Conservation (phyloP, 2,113 vertebrate genomes). For the Mustela lutreola region DNA sequence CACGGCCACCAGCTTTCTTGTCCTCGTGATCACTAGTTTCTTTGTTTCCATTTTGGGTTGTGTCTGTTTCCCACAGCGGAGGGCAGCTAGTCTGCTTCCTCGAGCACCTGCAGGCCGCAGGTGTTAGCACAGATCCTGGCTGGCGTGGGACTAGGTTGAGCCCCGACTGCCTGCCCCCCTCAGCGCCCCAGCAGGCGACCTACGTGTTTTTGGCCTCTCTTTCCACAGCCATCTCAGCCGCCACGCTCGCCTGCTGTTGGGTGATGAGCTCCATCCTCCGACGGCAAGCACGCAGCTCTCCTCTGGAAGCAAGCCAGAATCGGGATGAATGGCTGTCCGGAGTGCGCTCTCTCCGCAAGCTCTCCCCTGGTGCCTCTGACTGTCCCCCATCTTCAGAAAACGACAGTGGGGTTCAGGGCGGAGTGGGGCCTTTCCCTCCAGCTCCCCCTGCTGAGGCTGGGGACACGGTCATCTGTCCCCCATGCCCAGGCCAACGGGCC, state of each 20-base stretch:
- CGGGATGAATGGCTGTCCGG: fast-evolving
- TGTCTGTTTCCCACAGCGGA: neutral
- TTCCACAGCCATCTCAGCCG: constrained; percentile 85
- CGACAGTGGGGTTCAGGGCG: neutral
- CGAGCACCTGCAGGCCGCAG: neutral
- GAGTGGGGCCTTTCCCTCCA: neutral
- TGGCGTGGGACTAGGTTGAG: neutral
- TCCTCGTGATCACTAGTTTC: neutral
- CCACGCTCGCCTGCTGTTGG: constrained; percentile 87
- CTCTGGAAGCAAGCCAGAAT: constrained; percentile 76
- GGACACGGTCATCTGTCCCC: neutral
- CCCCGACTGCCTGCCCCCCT: neutral
- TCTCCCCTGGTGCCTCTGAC: neutral
- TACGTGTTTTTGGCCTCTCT: constrained; percentile 89
- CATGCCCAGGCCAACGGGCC: neutral
- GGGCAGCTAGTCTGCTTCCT: neutral
- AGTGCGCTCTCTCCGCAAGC: neutral
- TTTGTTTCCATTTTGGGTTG: neutral
- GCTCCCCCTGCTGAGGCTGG: neutral
- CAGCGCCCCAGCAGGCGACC: constrained; percentile 55
- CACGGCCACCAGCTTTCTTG: neutral
- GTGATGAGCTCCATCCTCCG: constrained; percentile 84
- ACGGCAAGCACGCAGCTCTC: constrained; percentile 87
- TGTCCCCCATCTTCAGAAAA: no score
- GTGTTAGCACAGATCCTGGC: neutral